phyloP scores from a whole-genome alignment of 2,113 vertebrate species.

The Anthoscopus minutus region DNA sequence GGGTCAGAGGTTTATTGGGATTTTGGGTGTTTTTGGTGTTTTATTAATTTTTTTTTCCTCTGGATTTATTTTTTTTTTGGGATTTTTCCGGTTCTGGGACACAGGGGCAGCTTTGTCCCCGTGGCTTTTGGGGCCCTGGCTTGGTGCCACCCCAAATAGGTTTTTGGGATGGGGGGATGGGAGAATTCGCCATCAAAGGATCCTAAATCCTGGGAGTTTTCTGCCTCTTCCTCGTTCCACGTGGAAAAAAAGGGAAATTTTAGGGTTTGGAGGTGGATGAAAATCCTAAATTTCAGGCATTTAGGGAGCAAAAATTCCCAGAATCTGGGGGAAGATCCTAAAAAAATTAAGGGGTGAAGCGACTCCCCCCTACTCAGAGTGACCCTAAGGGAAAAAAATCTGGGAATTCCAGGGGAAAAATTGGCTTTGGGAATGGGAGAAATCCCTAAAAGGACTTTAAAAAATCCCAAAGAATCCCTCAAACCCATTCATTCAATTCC shows the following conservation, averaged over 20 bases:
- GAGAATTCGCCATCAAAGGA: background rate
- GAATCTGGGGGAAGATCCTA: too few species aligned
- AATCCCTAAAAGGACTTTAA: background rate
- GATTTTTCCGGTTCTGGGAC: background rate
- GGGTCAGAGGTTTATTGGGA: background rate
- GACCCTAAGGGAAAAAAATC: accelerated
- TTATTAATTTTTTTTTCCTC: background rate
- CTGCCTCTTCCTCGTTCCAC: background rate
- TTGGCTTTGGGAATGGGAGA: background rate
- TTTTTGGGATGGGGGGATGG: background rate
- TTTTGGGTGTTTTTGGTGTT: background rate
- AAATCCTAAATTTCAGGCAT: background rate
- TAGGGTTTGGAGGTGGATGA: background rate
- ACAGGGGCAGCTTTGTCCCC: background rate
- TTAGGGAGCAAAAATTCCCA: background rate
- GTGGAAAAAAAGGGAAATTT: background rate
- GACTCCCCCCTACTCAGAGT: accelerated
- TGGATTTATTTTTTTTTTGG: background rate
- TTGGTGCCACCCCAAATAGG: background rate
- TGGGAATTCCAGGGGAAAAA: background rate
- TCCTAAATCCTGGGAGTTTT: accelerated
- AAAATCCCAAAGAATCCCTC: background rate
- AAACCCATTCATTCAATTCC: background rate
- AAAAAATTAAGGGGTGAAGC: background rate
- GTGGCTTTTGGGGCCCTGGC: background rate